Conservation (phyloP, 2,797 vertebrate genomes). For the Mus minutoides region DNA sequence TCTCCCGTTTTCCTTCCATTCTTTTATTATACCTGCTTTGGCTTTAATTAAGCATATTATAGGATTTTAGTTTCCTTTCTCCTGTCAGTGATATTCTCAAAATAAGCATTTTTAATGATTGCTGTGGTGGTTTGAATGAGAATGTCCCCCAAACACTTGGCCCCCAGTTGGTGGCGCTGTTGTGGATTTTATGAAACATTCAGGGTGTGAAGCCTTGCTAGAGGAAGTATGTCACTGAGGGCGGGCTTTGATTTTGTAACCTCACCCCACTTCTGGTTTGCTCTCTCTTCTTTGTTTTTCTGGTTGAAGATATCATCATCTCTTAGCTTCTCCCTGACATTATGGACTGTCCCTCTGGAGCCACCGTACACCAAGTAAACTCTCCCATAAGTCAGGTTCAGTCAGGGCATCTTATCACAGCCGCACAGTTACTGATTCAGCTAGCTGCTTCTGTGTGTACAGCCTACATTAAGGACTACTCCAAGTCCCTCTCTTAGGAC, state of each 20-base stretch:
- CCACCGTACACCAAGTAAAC: neutral
- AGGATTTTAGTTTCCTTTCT: neutral
- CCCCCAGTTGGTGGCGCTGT: neutral
- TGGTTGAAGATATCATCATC: neutral
- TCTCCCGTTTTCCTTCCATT: neutral
- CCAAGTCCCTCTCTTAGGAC: neutral
- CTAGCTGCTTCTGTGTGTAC: neutral
- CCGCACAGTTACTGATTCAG: no score
- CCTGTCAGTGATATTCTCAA: neutral
- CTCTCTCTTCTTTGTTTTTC: neutral
- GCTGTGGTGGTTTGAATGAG: neutral
- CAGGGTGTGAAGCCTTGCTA: neutral
- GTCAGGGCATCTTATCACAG: neutral
- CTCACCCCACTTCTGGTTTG: neutral
- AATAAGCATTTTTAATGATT: neutral
- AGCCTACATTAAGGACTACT: neutral
- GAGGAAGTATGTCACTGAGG: neutral
- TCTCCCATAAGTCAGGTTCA: neutral
- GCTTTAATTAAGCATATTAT: conserved; percentile 35
- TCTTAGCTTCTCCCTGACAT: neutral
- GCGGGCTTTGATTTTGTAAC: neutral
- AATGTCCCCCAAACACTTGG: neutral
- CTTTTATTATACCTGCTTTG: conserved; percentile 2
- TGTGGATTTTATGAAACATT: neutral
- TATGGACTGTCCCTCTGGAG: neutral